Conservation (phyloP, 1,140 invertebrate species). For the Rhagoletis zephyria region DNA sequence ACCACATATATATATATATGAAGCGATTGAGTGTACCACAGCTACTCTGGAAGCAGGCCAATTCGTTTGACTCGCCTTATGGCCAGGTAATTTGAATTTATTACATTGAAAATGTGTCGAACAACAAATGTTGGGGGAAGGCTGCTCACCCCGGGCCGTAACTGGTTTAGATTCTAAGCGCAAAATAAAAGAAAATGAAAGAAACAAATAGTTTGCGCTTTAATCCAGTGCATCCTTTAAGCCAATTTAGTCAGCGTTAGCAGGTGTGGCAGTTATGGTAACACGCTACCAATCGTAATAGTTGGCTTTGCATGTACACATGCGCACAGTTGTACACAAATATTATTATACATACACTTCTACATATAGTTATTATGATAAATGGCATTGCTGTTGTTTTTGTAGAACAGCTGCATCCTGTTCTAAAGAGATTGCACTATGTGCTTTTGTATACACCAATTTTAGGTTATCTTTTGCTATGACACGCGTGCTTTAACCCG, state of each 20-base stretch:
- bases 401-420: constrained; percentile 26
- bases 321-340: background rate
- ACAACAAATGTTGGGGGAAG: background rate
- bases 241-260: background rate
- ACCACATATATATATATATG: background rate
- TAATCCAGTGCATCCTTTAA: background rate
- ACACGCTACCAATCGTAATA: background rate
- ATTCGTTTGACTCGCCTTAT: constrained; percentile 26
- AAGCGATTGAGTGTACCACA: background rate
- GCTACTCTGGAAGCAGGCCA: constrained; percentile 4
- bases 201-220: constrained; percentile 8
- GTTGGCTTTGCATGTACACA: background rate
- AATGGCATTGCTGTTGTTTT: background rate
- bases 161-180: no score
- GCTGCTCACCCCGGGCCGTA: no score
- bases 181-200: no score
- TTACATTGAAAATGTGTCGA: constrained; percentile 46
- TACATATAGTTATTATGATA: constrained; percentile 43
- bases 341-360: background rate
- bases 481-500: background rate
- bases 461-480: background rate
- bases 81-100: constrained; percentile 16
- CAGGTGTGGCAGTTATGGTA: constrained; percentile 36
- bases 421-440: background rate
- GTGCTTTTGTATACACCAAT: background rate